These are phyloP conservation scores for Gandaritis pyraliata DNA, from an alignment of 2,888 invertebrate species.

Conservation along the genomic window DNA sequence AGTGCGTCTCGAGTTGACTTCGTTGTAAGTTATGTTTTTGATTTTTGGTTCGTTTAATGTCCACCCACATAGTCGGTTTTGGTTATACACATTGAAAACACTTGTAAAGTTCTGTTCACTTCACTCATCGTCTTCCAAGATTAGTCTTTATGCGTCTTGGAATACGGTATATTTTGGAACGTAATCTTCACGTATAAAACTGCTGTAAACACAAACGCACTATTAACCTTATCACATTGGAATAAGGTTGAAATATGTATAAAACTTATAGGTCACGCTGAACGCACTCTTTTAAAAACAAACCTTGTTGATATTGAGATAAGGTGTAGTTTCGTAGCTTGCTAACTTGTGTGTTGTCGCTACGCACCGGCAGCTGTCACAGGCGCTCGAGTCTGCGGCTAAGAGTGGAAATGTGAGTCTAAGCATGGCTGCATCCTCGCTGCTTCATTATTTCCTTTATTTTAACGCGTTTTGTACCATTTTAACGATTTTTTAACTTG, in stretches of 20 bases:
- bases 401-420: conserved; percentile 86
- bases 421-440: conserved; percentile 63
- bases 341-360: conserved; percentile 80
- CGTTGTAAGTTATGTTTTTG: not conserved
- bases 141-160: not conserved
- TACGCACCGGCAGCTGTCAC: conserved; percentile 77
- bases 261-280: conserved; percentile 2
- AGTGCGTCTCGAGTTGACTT: conserved; percentile 7
- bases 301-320: conserved; percentile 11
- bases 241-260: conserved; percentile 24
- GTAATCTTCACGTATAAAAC: conserved; percentile 1
- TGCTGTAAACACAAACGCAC: conserved; percentile 5
- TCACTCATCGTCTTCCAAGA: conserved; percentile 11
- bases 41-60: not conserved
- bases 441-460: conserved; percentile 21
- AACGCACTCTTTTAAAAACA: conserved; percentile 17
- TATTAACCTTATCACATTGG: not conserved
- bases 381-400: conserved; percentile 89
- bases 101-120: conserved; percentile 2
- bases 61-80: conserved; percentile 22
- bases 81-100: conserved; percentile 14
- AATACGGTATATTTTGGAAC: conserved; percentile 45
- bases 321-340: conserved; percentile 62
- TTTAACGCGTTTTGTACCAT: conserved; percentile 1
- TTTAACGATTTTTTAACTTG: not conserved